Evolutionary conservation across 2,113 vertebrate genomes (phyloP), one percentile per base, ranked within the genome.

Genomic region (Scomber japonicus): DNA sequence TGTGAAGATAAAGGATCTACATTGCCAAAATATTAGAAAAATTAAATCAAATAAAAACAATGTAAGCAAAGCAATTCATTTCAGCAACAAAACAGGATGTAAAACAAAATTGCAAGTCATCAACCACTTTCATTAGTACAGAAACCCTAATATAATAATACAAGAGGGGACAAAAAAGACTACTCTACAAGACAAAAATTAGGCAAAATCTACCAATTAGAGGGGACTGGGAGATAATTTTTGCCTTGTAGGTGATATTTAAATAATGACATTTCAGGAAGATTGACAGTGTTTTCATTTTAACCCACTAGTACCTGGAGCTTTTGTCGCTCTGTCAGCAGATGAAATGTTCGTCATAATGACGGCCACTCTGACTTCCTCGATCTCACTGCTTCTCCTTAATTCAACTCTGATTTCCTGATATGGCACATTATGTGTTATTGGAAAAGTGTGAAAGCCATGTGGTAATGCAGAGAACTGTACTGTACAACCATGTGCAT

Each of bases 271-370:
- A 63, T n/a, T 68, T 49, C n/a, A 44, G 50, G 44, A 53, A 54
- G 55, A 59, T 3, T 46, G 45, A 50, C 21, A 19, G 11, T 30
- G 5, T 21, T 75, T 54, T 75, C 11, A 31, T 51, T 76, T 75
- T 35, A 8, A 24, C 5, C n/a, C 49, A 3, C 15, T 48, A 15
- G 13, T 46, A 81, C 64, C 74, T 65, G 57, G 24, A 74, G 53
- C 40, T 65, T 73, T 73, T 74, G 31, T 72, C 21, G 55, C n/a
- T 45, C 57, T 65, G 14, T 31, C 54, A 54, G 55, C 72, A 72
- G 49, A 77, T 46, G 40, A 84, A 67, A 62, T 51, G 12, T 19
- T 77, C 2, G 4, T 57, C 55, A 67, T 63, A 51, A 51, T 59
- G 3, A 1, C 30, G 11, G 5, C 19, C 11, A 27, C n/a, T 62